Evolutionary conservation across 1,140 invertebrate genomes (phyloP), one percentile per base, ranked within the genome.

Genomic region (Drosophila fuyamai): DNA sequence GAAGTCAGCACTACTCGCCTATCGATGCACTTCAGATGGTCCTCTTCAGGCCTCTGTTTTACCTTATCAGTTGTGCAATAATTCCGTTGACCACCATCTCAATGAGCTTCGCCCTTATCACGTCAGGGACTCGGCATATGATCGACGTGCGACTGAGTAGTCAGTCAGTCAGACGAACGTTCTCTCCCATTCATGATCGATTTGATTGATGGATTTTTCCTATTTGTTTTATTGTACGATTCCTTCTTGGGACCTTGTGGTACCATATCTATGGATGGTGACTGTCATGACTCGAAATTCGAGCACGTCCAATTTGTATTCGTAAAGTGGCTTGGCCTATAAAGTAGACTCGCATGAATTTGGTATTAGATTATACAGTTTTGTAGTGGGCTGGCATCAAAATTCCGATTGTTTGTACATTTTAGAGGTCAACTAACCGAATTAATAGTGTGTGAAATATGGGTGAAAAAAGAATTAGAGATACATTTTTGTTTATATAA

Each of bases 61-160:
- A 23, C 36, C 65, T 72, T 72, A 72, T 72, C 67, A 53, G 9
- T 71, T 71, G 53, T 71, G 68, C 68, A 72, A 71, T 72, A 72
- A 71, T 72, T 41, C 36, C 12, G 23, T 5, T 66, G 65, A 40
- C n/a, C 63, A 46, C 35, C 65, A 51, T 65, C 58, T 66, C 41
- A 38, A 66, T 47, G 59, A 46, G 35, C 16, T 43, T 54, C 32
- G 53, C 10, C 27, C 62, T 63, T 66, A 66, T 63, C 32, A 18
- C 12, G 14, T 8, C 27, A 35, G 60, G 54, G 38, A 41, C 55
- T 62, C 13, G 1, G 10, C 4, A 61, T 16, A 23, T 23, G 18
- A 43, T 13, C 13, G 16, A 44, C 32, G 4, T 53, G 29, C 32
- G 41, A 57, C 55, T 29, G 10, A 57, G 29, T 32, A 18, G 18